A percentile compares a stretch with the other conserved stretches of the same genome.
These are phyloP conservation scores for Papilio protenor DNA, from an alignment of 2,888 invertebrate genomes.

Conservation along the genomic window DNA sequence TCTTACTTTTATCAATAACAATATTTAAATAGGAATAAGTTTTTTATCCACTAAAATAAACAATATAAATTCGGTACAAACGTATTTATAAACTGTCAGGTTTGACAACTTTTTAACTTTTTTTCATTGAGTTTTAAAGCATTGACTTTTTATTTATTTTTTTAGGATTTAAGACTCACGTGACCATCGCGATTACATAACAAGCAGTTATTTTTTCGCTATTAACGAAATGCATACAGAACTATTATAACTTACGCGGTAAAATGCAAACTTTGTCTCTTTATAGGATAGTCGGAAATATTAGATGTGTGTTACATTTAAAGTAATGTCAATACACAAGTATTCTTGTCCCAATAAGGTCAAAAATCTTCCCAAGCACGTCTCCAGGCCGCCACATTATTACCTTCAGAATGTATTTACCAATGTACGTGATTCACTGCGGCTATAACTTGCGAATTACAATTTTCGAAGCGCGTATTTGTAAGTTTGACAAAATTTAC, in stretches of 20 bases:
- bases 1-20: constrained; percentile 3
- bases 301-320: background rate
- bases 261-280: background rate
- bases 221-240: too few relatives aligned
- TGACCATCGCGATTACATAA: too few relatives aligned
- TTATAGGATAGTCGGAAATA: background rate
- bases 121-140: background rate
- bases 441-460: constrained; percentile 74
- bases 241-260: background rate
- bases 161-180: background rate
- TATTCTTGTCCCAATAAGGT: background rate
- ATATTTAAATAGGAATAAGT: background rate
- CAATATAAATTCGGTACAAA: constrained; percentile 9
- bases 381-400: constrained; percentile 27
- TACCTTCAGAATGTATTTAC: constrained; percentile 37
- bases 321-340: background rate
- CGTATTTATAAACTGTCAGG: constrained; percentile 20
- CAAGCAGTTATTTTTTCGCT: too few relatives aligned
- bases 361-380: constrained; percentile 22
- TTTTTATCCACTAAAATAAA: background rate
- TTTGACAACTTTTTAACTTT: background rate
- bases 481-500: constrained; percentile 79
- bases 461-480: constrained; percentile 74
- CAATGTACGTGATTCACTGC: constrained; percentile 62
- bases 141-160: background rate